Base-by-base conservation (phyloP, 2,888 invertebrate species). In the Sphaeridia pumilis region DNA sequence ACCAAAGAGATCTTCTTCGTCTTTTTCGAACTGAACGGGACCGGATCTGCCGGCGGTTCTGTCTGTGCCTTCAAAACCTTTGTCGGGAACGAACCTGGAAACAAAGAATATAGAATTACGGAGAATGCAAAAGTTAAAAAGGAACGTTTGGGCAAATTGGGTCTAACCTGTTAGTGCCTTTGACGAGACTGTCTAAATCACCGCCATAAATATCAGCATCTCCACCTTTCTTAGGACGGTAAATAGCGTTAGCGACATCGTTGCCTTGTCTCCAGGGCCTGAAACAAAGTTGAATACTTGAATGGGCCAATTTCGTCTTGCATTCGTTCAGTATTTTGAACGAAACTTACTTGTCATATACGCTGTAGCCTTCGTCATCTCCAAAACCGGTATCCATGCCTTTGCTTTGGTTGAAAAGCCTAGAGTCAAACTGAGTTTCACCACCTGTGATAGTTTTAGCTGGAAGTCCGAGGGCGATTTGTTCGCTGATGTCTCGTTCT, bases 401-500 rank as follows among this genome's bases (percentile, higher is more conserved):
- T 67, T 87, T 86, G 49, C 78, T 82, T 60, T 89, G 92, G 66
- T 97, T 97, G 70, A 98, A 97, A 14, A 98, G 74, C 28, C 98
- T 75, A 69, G 94, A 92, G 73, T 99, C 98, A 70, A 94, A 99
- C 69, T 87, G 82, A 0, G 82, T 80, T 67, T 93, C 94, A 0
- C 82, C 83, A 4, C 78, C 79, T 7, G 75, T 71, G 10, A 76
- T 71, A 3, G 79, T 78, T 68, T 87, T 84, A 0, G 92, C 84
- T 0, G 97, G 97, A 73, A 97, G 73, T 0, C 97, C 97, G 14
- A 98, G 76, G 0, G 98, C 98, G 63, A 98, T 97, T 74, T 97
- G 93, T 69, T 99, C 98, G 7, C 93, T 94, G 54, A 98, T 93
- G 68, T 98, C 98, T 3, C 98, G 80, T 65, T 98, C 98, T 2